A percentile compares a stretch with the other conserved stretches of the same genome.
These are phyloP conservation scores for Thymallus thymallus DNA, from an alignment of 2,113 vertebrate genomes.

Conservation along the genomic window DNA sequence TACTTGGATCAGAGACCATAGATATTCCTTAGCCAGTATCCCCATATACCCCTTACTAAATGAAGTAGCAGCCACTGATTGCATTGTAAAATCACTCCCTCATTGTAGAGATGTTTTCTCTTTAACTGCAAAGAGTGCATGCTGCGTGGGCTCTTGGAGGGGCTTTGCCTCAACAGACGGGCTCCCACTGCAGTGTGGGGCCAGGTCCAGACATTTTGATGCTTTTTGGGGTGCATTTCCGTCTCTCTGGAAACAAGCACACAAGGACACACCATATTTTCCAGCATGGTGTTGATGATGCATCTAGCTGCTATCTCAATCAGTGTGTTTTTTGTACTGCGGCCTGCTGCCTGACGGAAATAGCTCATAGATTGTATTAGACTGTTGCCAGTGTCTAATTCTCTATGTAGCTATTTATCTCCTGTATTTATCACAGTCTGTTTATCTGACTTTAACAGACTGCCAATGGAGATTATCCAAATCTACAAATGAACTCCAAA, in stretches of 20 bases:
- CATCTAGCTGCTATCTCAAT: constrained; percentile 50
- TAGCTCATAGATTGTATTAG: constrained; percentile 28
- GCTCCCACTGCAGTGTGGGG: constrained; percentile 70
- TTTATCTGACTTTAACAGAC: constrained; percentile 47
- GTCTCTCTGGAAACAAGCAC: constrained; percentile 59
- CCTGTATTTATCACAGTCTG: constrained; percentile 34
- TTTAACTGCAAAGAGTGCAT: constrained; percentile 43
- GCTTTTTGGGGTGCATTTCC: constrained; percentile 68
- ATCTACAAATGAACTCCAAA: constrained; percentile 26
- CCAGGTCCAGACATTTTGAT: constrained; percentile 72
- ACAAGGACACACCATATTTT: constrained; percentile 32
- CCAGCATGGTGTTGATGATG: constrained; percentile 39
- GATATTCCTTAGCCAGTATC: background rate
- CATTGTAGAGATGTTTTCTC: constrained; percentile 31
- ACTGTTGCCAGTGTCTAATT: constrained; percentile 14
- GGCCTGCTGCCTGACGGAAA: constrained; percentile 32
- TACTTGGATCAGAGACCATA: background rate
- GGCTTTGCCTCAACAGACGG: constrained; percentile 75
- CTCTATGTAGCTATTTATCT: constrained; percentile 26
- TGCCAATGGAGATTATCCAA: constrained; percentile 35
- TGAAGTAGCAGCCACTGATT: background rate
- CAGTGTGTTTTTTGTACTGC: constrained; percentile 35
- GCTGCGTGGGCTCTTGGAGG: constrained; percentile 74
- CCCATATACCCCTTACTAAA: background rate
- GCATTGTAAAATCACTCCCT: background rate